Evolutionary conservation across 2,888 invertebrate genomes (phyloP), one percentile per base, ranked within the genome.

Genomic region (Phaedon cochleariae): DNA sequence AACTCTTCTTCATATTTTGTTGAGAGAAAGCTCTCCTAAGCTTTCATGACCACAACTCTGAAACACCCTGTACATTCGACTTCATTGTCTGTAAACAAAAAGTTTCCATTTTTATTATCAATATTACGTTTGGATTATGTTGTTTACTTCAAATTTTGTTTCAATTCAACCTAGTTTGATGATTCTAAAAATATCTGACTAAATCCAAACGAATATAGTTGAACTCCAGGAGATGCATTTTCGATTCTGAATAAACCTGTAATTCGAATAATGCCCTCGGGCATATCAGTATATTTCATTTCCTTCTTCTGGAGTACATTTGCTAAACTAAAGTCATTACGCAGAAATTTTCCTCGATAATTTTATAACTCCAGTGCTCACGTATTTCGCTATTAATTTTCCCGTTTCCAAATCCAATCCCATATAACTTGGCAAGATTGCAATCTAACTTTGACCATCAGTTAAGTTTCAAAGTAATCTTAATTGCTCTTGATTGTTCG

Each of bases 381-480:
- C 68, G 66, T 61, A 65, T 65, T 61, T 46, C 52, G 46, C 60
- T 49, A 60, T 48, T 57, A 65, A 65, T 65, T 65, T 61, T 18
- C 61, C 46, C 52, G 46, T 61, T 65, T 53, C 52, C 21, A 21
- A 52, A 65, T 61, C 57, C 57, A 58, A 65, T 65, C 55, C 34
- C 61, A 21, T 53, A 65, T 55, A 65, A 65, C 65, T 61, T 58
- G 61, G 45, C 51, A 53, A 58, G 61, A 61, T 61, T 61, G 60
- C 65, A 65, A 65, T 61, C 57, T 65, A 65, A 65, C 65, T 65
- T 65, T 46, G 65, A 65, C 65, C 61, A 65, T 65, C 65, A 61
- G 51, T 65, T 46, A 52, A 60, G 46, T 65, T 65, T 57, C 61
- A 57, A 61, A 65, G 61, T 61, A 57, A 61, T 65, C 61, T 65